Conservation (phyloP, 2,797 vertebrate species). For the Hippopotamyrus pictus region DNA sequence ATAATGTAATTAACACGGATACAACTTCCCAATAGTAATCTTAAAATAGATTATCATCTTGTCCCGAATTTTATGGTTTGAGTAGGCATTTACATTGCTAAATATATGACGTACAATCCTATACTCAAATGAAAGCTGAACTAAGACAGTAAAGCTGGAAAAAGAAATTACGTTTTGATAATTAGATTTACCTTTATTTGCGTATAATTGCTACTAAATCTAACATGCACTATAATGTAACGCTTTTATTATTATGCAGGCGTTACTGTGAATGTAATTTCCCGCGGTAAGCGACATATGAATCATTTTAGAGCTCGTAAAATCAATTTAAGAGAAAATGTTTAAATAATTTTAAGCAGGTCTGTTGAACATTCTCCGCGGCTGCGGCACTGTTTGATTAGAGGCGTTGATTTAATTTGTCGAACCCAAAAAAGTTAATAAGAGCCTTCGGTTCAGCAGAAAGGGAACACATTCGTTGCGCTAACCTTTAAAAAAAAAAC, state of each 20-base stretch:
- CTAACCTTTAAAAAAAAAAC: conserved; percentile 50
- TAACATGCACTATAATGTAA: not conserved
- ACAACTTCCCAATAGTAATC: not conserved
- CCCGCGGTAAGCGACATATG: conserved; percentile 23
- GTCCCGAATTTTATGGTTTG: not conserved
- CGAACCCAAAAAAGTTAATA: conserved; percentile 50
- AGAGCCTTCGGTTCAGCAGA: conserved; percentile 36
- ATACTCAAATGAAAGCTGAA: not conserved
- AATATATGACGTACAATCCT: not conserved
- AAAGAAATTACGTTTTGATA: not conserved
- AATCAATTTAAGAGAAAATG: conserved; percentile 46
- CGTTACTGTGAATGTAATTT: conserved; percentile 17
- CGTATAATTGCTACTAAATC: not conserved
- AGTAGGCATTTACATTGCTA: not conserved
- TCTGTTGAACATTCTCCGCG: conserved; percentile 51
- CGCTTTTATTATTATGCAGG: not conserved
- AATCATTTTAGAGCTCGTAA: conserved; percentile 32
- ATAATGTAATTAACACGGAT: not conserved
- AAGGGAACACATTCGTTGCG: conserved; percentile 33
- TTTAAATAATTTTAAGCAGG: conserved; percentile 53
- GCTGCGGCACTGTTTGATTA: conserved; percentile 51
- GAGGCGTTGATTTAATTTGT: conserved; percentile 58
- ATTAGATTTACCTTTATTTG: not conserved
- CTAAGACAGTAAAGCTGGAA: not conserved
- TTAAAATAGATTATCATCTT: not conserved